Percentiles rank a stretch among this genome's conserved stretches.
phyloP scores from a whole-genome alignment of 2,888 invertebrate species.

The Agonopterix heracliana region DNA sequence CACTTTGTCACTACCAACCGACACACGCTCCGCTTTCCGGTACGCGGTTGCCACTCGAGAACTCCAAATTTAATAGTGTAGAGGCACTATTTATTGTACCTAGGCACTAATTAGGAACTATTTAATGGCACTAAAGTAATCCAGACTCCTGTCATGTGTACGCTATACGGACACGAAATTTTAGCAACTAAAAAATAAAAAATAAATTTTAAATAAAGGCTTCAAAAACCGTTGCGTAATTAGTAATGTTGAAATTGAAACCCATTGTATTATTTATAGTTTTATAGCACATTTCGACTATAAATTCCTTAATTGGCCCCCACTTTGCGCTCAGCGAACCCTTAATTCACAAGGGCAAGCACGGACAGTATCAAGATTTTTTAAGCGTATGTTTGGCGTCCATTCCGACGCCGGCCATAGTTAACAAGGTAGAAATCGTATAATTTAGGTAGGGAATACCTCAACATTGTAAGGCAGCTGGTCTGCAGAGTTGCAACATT shows the following conservation, averaged over 20 bases:
- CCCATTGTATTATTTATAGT: conserved; percentile 70
- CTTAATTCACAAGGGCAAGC: conserved; percentile 69
- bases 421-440: conserved; percentile 53
- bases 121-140: too few species aligned
- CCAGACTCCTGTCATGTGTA: too few species aligned
- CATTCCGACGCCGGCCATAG: conserved; percentile 20
- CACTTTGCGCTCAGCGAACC: conserved; percentile 60
- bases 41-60: too few species aligned
- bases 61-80: too few species aligned
- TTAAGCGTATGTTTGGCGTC: conserved; percentile 23
- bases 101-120: too few species aligned
- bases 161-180: too few species aligned
- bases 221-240: conserved; percentile 51
- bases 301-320: conserved; percentile 70
- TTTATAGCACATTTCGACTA: conserved; percentile 65
- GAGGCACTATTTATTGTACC: too few species aligned
- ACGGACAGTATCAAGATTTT: conserved; percentile 52
- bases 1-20: too few species aligned
- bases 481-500: conserved; percentile 42
- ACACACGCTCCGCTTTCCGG: too few species aligned
- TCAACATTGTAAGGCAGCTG: conserved; percentile 29
- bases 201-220: too few species aligned
- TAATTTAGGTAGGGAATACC: conserved; percentile 49
- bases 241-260: conserved; percentile 47
- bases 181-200: too few species aligned